Evolutionary conservation across 2,797 vertebrate species (phyloP).

Genomic region (Cirrhinus mrigala): DNA sequence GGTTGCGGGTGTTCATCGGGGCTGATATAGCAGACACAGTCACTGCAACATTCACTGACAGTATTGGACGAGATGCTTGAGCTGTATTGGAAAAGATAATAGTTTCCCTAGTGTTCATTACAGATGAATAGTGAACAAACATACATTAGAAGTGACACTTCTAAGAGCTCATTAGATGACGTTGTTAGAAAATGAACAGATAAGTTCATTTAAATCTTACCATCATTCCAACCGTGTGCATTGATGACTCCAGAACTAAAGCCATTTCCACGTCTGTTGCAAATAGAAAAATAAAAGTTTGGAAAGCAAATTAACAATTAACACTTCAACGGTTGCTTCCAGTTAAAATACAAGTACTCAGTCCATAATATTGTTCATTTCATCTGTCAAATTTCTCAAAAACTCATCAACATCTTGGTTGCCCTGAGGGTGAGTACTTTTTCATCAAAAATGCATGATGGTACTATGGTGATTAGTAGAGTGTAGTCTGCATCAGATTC

Average conservation of each 20-base stretch:
- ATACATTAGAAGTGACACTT: not conserved
- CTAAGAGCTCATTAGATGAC: not conserved
- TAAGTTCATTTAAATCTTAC: not conserved
- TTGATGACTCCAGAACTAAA: not conserved
- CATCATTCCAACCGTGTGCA: not conserved
- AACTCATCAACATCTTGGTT: no score
- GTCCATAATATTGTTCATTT: no score
- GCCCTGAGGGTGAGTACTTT: no score
- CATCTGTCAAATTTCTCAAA: no score
- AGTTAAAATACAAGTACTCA: no score
- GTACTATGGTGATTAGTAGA: not conserved
- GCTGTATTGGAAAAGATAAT: not conserved
- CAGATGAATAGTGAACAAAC: not conserved
- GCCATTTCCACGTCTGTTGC: not conserved
- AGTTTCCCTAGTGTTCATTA: not conserved
- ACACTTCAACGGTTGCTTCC: not conserved
- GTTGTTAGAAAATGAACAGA: not conserved
- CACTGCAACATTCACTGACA: not conserved
- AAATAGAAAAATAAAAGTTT: not conserved
- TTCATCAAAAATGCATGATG: not conserved
- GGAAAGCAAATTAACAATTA: not conserved
- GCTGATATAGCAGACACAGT: not conserved
- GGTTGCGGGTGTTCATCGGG: not conserved
- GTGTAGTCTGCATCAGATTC: not conserved
- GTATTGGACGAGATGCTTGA: not conserved